Evolutionary conservation across 2,113 vertebrate species (phyloP).

Genomic region (sheep (Ovis aries)): ARS-UI_Ramb_v3.0 NC_056058.1:11443001-11443500

Average conservation of each 20-base stretch:
- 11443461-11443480: too few relatives aligned
- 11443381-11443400: background rate
- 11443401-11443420: background rate
- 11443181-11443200: background rate
- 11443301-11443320: background rate
- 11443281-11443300: background rate
- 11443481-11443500: too few relatives aligned
- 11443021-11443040: background rate
- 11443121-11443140: background rate
- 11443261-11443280: background rate
- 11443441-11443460: background rate
- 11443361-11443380: background rate
- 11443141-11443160: background rate
- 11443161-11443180: background rate
- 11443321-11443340: background rate
- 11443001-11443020: background rate
- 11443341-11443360: background rate
- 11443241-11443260: background rate
- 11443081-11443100: background rate
- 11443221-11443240: background rate
- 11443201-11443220: background rate
- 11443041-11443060: background rate
- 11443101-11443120: background rate
- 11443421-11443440: background rate
- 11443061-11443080: background rate